These are phyloP conservation scores for Sthenelais limicola DNA, from an alignment of 2,888 invertebrate genomes.

Conservation along the genomic window DNA sequence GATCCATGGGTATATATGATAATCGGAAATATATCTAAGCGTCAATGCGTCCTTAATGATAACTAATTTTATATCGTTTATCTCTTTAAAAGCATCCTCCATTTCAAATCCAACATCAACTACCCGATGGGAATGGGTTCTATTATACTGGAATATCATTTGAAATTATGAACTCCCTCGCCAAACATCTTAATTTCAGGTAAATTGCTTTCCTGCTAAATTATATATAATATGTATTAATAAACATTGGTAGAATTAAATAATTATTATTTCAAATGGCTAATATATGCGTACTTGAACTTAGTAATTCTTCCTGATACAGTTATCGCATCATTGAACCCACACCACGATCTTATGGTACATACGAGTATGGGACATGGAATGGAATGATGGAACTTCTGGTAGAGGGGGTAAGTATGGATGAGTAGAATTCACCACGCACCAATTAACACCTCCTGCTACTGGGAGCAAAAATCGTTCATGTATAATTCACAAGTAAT, in stretches of 20 bases:
- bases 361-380: slow-evolving; percentile 4
- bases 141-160: slow-evolving; percentile 14
- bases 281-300: no score
- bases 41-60: no score
- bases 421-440: no score
- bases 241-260: neutral
- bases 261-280: neutral
- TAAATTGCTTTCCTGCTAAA: neutral
- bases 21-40: no score
- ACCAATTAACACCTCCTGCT: no score
- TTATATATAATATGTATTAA: neutral
- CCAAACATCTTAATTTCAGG: slow-evolving; percentile 11
- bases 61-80: no score
- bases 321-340: neutral
- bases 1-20: no score
- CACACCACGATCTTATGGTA: slow-evolving; percentile 1
- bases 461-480: no score
- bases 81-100: no score
- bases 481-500: no score
- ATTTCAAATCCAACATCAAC: neutral
- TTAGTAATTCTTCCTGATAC: no score
- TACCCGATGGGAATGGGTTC: slow-evolving; percentile 5
- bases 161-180: slow-evolving; percentile 8
- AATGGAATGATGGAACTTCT: slow-evolving; percentile 14
- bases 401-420: slow-evolving; percentile 10